Evolutionary conservation across 2,888 invertebrate genomes (phyloP), one percentile per base, ranked within the genome.

Genomic region (Prostheceraeus crozeri): DNA sequence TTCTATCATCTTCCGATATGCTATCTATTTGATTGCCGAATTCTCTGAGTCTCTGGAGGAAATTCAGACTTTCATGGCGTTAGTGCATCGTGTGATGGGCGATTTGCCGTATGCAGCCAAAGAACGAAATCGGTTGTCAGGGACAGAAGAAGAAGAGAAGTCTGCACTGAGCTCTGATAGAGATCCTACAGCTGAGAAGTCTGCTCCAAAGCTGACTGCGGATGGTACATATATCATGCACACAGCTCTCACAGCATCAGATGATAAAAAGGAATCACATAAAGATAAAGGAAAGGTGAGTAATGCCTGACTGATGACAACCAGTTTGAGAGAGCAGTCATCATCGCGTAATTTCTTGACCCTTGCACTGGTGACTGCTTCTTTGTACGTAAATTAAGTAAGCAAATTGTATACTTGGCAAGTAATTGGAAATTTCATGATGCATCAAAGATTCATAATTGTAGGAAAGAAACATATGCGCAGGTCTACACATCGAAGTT

Each of bases 221-320:
- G 98, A 99, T 80, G 98, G 98, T 19, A 94, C 96, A 0, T 99
- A 99, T 77, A 98, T 96, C 25, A 86, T 93, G 2, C 96, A 99
- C 78, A 93, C 93, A 65, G 94, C 91, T 36, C 91, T 96, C 77
- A 91, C 87, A 71, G 80, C 87, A 2, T 68, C 70, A n/a, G n/a
- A n/a, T n/a, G n/a, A n/a, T n/a, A n/a, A n/a, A n/a, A n/a, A n/a
- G n/a, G n/a, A n/a, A n/a, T n/a, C n/a, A n/a, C n/a, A n/a, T n/a
- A n/a, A n/a, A n/a, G n/a, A n/a, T n/a, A n/a, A n/a, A n/a, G n/a
- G n/a, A n/a, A n/a, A n/a, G n/a, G n/a, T n/a, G n/a, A n/a, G n/a
- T n/a, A n/a, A n/a, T n/a, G n/a, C n/a, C n/a, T n/a, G n/a, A n/a
- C n/a, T n/a, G n/a, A n/a, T n/a, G n/a, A n/a, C n/a, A n/a, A n/a